Evolutionary conservation across 2,888 invertebrate genomes (phyloP).

Genomic region (Leptinotarsa tumamoca): DNA sequence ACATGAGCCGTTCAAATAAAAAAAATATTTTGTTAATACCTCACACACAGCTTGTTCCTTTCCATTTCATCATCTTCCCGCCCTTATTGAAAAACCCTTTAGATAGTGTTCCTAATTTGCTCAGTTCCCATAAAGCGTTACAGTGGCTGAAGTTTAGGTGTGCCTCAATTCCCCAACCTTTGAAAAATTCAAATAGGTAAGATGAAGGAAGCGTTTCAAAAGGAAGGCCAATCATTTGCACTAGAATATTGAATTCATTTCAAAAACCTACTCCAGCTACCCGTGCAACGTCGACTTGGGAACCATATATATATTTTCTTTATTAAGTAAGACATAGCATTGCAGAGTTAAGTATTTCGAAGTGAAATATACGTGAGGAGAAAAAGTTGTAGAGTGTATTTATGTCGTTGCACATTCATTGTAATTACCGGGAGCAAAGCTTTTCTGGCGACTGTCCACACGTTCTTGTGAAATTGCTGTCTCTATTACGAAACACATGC

Average conservation of each 20-base stretch:
- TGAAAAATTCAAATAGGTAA: too few relatives aligned
- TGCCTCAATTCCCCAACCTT: too few relatives aligned
- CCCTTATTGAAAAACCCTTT: too few relatives aligned
- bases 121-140: too few relatives aligned
- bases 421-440: constrained; percentile 61
- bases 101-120: too few relatives aligned
- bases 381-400: constrained; percentile 49
- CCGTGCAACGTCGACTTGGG: neutral
- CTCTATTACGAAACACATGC: constrained; percentile 63
- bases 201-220: too few relatives aligned
- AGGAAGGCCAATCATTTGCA: too few relatives aligned
- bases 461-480: constrained; percentile 63
- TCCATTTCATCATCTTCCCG: too few relatives aligned
- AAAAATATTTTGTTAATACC: too few relatives aligned
- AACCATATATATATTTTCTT: constrained; percentile 31
- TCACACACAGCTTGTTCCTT: too few relatives aligned
- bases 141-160: too few relatives aligned
- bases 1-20: too few relatives aligned
- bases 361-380: constrained; percentile 48
- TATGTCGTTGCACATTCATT: constrained; percentile 60
- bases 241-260: neutral
- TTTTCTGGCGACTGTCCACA: constrained; percentile 64
- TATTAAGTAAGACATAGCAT: constrained; percentile 41
- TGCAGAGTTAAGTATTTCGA: constrained; percentile 47
- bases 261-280: constrained; percentile 10